Conservation (phyloP, 1,140 invertebrate genomes). For the Augochlora pura region DNA sequence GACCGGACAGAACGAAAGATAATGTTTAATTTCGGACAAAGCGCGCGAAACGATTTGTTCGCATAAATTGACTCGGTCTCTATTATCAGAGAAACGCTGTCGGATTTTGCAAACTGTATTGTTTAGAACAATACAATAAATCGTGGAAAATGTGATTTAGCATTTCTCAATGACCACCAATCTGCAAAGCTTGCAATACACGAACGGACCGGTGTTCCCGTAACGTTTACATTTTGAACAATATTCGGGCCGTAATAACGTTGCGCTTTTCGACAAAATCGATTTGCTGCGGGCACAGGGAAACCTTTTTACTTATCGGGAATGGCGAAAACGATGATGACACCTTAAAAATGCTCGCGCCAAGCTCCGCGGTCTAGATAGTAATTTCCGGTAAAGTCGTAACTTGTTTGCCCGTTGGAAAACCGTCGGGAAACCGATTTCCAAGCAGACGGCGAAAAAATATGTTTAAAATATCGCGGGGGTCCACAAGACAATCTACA, state of each 20-base stretch:
- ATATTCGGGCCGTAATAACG: slow-evolving; percentile 32
- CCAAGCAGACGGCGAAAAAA: background rate
- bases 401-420: slow-evolving; percentile 24
- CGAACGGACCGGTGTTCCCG: background rate
- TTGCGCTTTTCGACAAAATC: slow-evolving; percentile 19
- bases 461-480: background rate
- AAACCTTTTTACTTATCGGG: slow-evolving; percentile 21
- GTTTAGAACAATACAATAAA: too few relatives aligned
- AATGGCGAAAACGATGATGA: slow-evolving; percentile 31
- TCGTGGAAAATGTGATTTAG: background rate
- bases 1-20: too few relatives aligned
- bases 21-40: too few relatives aligned
- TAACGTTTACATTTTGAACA: slow-evolving; percentile 26
- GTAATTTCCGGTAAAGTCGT: slow-evolving; percentile 33
- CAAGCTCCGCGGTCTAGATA: slow-evolving; percentile 5
- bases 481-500: background rate
- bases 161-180: slow-evolving; percentile 4
- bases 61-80: too few relatives aligned
- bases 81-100: too few relatives aligned
- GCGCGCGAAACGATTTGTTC: too few relatives aligned
- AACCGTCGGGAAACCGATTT: background rate
- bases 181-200: background rate
- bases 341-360: slow-evolving; percentile 30
- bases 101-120: too few relatives aligned
- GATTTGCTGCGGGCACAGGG: slow-evolving; percentile 14